Evolutionary conservation across 2,113 vertebrate genomes (phyloP), one percentile per base, ranked within the genome.

Genomic region (Gnathonemus longibarbis): DNA sequence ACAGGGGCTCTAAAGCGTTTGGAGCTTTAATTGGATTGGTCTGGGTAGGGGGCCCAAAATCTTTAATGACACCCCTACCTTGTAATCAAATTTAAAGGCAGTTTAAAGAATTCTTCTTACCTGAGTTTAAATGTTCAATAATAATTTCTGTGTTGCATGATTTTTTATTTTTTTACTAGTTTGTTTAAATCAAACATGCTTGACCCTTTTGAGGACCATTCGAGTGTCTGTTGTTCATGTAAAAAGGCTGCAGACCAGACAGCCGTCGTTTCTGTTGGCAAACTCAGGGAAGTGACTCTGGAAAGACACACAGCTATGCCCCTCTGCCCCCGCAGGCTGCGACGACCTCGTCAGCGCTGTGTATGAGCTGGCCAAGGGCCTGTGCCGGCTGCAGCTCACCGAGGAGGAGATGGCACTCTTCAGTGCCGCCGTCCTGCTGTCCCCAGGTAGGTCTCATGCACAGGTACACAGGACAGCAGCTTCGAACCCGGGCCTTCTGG

Each of bases 331-430:
- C 0, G 3, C 94, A 98, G 97, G 97, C 89, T 98, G 97, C 15
- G 97, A 98, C 0, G 97, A 98, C 89, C 96, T 98, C 58, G 95
- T 98, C 27, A 93, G 85, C 0, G 94, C 96, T 0, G 87, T 98
- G 84, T 98, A 96, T 13, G 97, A 98, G 92, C 94, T 98, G 53
- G 97, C 96, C 21, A 97, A 96, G 94, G 95, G 94, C 89, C 92
- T 98, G 90, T 97, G 96, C 89, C 96, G 96, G 31, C 93, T 97
- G 42, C 97, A 98, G 93, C 96, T 98, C 84, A 96, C 96, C 0
- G 97, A 98, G 0, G 97, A 98, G 77, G 97, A 98, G 92, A 96
- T 97, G 88, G 97, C 97, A 6, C 95, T 98, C 21, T 98, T 98
- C 94, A 97, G 96, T 0, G 97, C 97, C 0, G 95, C 97, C 0